Conservation (phyloP, 2,888 invertebrate species). For the Leptinotarsa haldemani region DNA sequence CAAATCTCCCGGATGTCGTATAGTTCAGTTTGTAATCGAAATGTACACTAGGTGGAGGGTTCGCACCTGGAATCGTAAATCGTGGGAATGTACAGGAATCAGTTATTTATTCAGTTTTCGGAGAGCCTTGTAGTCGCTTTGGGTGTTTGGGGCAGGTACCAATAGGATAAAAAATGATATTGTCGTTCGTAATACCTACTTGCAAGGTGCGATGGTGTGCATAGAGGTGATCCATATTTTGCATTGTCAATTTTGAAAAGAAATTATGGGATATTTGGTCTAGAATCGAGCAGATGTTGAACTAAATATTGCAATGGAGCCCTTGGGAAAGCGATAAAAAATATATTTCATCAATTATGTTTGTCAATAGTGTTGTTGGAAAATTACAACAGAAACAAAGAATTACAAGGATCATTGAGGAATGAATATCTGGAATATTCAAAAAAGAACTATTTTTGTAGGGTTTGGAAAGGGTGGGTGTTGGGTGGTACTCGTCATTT, state of each 20-base stretch:
- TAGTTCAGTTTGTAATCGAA: not conserved
- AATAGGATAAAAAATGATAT: not conserved
- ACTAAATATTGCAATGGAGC: too few relatives aligned
- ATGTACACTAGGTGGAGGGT: not conserved
- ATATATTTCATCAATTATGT: too few relatives aligned
- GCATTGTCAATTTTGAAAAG: not conserved
- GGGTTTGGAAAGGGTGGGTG: too few relatives aligned
- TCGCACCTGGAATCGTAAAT: slow-evolving; percentile 2
- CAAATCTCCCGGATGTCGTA: not conserved
- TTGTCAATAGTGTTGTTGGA: too few relatives aligned
- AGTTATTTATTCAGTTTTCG: slow-evolving; percentile 6
- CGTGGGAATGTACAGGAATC: not conserved
- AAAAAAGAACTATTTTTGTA: too few relatives aligned
- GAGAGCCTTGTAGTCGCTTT: not conserved
- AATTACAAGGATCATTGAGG: too few relatives aligned
- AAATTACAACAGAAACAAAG: too few relatives aligned
- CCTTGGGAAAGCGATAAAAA: too few relatives aligned
- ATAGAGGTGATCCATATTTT: not conserved
- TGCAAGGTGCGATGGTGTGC: not conserved
- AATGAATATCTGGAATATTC: too few relatives aligned
- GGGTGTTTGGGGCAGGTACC: not conserved
- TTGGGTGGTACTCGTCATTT: too few relatives aligned
- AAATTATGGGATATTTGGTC: too few relatives aligned
- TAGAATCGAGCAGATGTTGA: too few relatives aligned
- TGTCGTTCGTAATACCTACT: not conserved